These are phyloP conservation scores for Sesia apiformis DNA, from an alignment of 2,888 invertebrate species.

Conservation along the genomic window DNA sequence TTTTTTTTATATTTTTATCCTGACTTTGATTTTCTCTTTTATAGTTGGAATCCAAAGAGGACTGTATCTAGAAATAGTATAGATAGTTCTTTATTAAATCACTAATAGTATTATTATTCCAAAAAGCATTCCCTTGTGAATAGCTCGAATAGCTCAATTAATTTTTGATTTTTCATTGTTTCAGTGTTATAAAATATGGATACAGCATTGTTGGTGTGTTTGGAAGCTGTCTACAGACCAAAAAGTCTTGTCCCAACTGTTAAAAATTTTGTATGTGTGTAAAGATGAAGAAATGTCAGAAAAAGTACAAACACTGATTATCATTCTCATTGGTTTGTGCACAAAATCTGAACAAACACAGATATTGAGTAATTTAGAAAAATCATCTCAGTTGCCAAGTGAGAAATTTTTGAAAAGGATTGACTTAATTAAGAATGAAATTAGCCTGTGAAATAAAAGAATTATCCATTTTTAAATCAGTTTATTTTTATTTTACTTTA, in stretches of 20 bases:
- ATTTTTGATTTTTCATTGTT: constrained; percentile 13
- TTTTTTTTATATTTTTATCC: no score
- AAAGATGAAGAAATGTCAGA: constrained; percentile 24
- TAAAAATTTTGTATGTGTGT: constrained; percentile 42
- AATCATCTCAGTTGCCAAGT: constrained; percentile 12
- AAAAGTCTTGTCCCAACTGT: constrained; percentile 37
- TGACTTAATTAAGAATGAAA: constrained; percentile 26
- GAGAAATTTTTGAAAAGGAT: constrained; percentile 29
- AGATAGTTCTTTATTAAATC: no score
- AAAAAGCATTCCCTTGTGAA: no score
- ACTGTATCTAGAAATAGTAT: no score
- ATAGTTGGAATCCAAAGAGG: no score
- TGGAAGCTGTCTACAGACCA: constrained; percentile 39
- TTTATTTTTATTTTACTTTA: no score
- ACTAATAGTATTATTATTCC: no score
- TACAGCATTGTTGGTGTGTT: constrained; percentile 50
- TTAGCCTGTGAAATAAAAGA: background rate
- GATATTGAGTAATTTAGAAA: constrained; percentile 20
- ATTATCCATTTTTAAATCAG: no score
- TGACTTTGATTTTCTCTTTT: no score
- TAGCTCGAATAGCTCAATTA: background rate
- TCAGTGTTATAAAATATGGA: constrained; percentile 52
- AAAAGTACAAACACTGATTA: constrained; percentile 33
- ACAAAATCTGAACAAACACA: constrained; percentile 6
- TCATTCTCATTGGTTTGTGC: constrained; percentile 28